A percentile compares a stretch with the other conserved stretches of the same genome.
phyloP scores from a whole-genome alignment of 2,113 vertebrate genomes.

The Puffinus mauretanicus region DNA sequence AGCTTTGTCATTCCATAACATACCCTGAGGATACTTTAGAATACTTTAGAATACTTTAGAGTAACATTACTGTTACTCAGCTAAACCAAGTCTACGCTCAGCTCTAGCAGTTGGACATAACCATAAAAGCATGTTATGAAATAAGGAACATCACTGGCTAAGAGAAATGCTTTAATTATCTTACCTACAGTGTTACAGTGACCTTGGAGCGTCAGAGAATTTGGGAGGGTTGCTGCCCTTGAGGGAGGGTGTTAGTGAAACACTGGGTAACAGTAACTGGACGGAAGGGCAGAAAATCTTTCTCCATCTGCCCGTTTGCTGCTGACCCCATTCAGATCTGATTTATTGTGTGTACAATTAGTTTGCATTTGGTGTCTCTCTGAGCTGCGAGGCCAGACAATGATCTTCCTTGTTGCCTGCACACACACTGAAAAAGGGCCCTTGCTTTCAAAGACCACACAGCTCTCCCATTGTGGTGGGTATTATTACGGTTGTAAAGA shows the following conservation, averaged over 20 bases:
- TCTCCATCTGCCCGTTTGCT: not conserved
- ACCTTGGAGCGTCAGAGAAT: not conserved
- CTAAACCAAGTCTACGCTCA: not conserved
- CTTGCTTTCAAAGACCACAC: not conserved
- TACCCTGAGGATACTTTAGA: not conserved
- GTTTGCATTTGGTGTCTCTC: not conserved
- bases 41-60: not conserved
- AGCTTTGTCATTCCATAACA: not conserved
- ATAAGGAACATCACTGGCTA: not conserved
- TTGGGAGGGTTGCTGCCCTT: not conserved
- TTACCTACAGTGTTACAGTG: not conserved
- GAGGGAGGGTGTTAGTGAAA: not conserved
- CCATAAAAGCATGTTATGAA: not conserved
- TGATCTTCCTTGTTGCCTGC: not conserved
- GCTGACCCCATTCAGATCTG: not conserved
- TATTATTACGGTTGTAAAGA: not conserved
- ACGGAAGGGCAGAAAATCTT: not conserved
- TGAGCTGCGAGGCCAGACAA: not conserved
- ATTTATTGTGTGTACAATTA: conserved; percentile 11
- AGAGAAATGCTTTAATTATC: not conserved
- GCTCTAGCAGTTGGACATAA: not conserved
- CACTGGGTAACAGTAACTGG: not conserved
- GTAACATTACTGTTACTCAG: not conserved
- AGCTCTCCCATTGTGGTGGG: not conserved
- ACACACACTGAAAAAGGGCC: not conserved